Percentiles rank a stretch among this genome's conserved stretches.
phyloP scores from a whole-genome alignment of 2,888 invertebrate genomes.

The Ariolimax columbianus region DNA sequence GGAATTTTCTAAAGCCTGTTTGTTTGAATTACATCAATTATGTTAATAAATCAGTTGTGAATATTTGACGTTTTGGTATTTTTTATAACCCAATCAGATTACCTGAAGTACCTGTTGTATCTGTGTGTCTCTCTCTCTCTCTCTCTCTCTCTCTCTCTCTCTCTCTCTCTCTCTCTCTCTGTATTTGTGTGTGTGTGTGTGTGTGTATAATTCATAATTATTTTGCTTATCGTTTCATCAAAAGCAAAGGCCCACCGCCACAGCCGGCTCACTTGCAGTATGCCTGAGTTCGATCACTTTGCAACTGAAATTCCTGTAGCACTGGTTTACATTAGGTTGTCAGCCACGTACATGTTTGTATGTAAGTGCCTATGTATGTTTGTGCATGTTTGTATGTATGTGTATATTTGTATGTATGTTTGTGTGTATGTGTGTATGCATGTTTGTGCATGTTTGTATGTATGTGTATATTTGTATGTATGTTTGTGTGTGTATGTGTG shows the following conservation, averaged over 20 bases:
- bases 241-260: too few species aligned
- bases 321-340: too few species aligned
- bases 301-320: too few species aligned
- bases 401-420: slow-evolving; percentile 3
- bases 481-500: too few species aligned
- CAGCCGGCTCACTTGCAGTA: too few species aligned
- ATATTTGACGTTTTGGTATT: background rate
- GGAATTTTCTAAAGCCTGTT: background rate
- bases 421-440: slow-evolving; percentile 1
- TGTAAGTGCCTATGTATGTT: too few species aligned
- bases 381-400: background rate
- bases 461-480: too few species aligned
- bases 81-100: background rate
- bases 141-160: background rate
- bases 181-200: background rate
- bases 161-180: background rate
- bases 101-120: background rate
- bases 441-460: background rate
- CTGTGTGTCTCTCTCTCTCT: background rate
- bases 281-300: too few species aligned
- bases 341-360: too few species aligned
- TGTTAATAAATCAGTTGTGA: background rate
- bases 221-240: too few species aligned
- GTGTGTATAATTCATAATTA: background rate
- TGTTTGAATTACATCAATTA: slow-evolving; percentile 1